These are phyloP conservation scores for Phalera bucephala DNA, from an alignment of 2,888 invertebrate genomes.

Conservation along the genomic window DNA sequence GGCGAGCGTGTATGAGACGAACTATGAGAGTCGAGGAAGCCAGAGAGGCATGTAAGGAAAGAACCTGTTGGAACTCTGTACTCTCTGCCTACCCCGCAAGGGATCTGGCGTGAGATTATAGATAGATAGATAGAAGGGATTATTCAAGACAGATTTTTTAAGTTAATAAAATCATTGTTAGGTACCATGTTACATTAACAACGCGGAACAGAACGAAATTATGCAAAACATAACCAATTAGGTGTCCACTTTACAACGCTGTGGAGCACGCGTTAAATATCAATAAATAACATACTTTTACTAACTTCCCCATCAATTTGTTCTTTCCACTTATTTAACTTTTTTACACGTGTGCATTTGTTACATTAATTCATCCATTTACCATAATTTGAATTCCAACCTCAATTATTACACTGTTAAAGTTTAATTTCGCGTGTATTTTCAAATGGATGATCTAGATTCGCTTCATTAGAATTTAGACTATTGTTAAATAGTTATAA, in stretches of 20 bases:
- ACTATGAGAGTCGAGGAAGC: too few species aligned
- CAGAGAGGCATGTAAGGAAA: too few species aligned
- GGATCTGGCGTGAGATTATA: too few species aligned
- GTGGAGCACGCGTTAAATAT: slow-evolving; percentile 5
- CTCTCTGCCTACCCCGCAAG: too few species aligned
- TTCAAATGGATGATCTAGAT: not conserved
- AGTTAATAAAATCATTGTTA: too few species aligned
- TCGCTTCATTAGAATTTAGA: slow-evolving; percentile 1
- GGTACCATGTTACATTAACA: too few species aligned
- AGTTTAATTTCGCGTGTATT: slow-evolving; percentile 2
- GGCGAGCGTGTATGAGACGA: too few species aligned
- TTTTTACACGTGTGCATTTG: slow-evolving; percentile 30
- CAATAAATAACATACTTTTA: slow-evolving; percentile 21
- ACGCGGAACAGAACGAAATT: not conserved
- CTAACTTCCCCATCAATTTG: slow-evolving; percentile 23
- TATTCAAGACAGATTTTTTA: too few species aligned
- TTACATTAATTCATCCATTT: slow-evolving; percentile 8
- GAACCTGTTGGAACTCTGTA: too few species aligned
- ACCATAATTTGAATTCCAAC: slow-evolving; percentile 1
- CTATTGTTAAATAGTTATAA: not conserved
- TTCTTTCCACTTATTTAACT: slow-evolving; percentile 27
- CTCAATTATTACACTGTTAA: rapidly evolving
- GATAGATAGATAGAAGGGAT: too few species aligned
- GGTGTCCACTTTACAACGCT: slow-evolving; percentile 4
- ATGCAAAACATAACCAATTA: slow-evolving; percentile 13